phyloP scores from a whole-genome alignment of 2,113 vertebrate species.

The Suricata suricatta region DNA sequence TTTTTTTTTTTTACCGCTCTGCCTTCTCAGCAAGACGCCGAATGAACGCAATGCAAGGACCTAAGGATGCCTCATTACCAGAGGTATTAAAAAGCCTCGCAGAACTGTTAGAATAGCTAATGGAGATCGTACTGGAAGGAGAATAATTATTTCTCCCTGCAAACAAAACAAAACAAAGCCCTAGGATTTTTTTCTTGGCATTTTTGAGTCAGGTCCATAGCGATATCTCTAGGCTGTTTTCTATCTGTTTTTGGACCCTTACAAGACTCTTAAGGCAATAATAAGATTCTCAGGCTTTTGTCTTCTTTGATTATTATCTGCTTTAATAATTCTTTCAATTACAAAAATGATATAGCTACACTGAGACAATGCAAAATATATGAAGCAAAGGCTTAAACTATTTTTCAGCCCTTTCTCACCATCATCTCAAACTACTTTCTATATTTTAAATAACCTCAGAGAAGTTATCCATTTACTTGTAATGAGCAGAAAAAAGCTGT shows the following conservation, averaged over 20 bases:
- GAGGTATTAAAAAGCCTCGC: conserved; percentile 50
- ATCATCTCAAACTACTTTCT: neutral
- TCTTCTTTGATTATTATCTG: neutral
- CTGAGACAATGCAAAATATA: neutral
- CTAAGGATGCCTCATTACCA: conserved; percentile 80
- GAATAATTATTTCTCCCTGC: conserved; percentile 40
- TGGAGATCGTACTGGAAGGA: neutral
- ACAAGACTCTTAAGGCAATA: neutral
- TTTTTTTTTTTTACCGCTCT: conserved; percentile 53
- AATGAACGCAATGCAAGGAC: conserved; percentile 50
- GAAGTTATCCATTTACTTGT: neutral
- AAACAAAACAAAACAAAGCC: conserved; percentile 65
- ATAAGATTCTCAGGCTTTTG: neutral
- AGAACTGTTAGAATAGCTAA: conserved; percentile 57
- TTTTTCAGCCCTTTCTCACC: neutral
- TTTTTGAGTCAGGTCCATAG: neutral
- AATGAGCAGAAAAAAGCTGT: neutral
- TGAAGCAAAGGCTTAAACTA: neutral
- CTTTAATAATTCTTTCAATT: neutral
- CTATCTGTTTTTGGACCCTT: neutral
- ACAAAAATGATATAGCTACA: neutral
- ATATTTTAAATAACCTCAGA: neutral
- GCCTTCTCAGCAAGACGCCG: conserved; percentile 78
- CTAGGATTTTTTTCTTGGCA: neutral
- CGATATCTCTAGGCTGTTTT: neutral